Evolutionary conservation across 2,113 vertebrate genomes (phyloP), one percentile per base, ranked within the genome.

Genomic region (Excalfactoria chinensis): DNA sequence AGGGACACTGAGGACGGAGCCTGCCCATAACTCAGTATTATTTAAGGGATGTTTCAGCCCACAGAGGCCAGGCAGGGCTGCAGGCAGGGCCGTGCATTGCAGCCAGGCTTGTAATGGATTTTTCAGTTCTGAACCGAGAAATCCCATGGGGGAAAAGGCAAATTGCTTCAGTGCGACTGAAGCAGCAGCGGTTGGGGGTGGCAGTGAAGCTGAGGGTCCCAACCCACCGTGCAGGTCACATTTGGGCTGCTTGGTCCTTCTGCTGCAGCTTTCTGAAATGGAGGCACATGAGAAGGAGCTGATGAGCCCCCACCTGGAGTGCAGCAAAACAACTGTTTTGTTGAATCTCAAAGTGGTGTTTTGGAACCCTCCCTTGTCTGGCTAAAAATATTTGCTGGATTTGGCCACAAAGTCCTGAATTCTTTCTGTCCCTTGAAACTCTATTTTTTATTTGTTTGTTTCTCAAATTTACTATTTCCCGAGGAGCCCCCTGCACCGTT

Each of bases 311-410:
- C 51, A 17, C 37, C 32, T 15, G 34, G 75, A 76, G 41, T 71
- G 40, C 0, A 37, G 81, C 80, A 55, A 48, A 79, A 44, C 19
- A 58, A 66, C 86, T 80, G 66, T 12, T 60, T 59, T 32, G 3
- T 3, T 37, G 20, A 28, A 46, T 80, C 84, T 59, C 12, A 64
- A 73, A 89, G 43, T 11, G 46, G 37, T 87, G 46, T 2, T 70
- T 86, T 70, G 4, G 43, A 93, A 40, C 86, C 88, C 76, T 88
- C 83, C 86, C 64, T 93, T 64, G 70, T 89, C 64, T 51, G 86
- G 75, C 93, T 95, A 93, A 95, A 95, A 95, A 86, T 94, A 95
- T 93, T 89, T 77, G 48, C 88, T 94, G 85, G 22, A 48, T 91
- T 95, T 95, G 95, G 89, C 85, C 46, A 63, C 9, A 7, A 43